Conservation (phyloP, 2,797 vertebrate genomes). For the Cuculus canorus region DNA sequence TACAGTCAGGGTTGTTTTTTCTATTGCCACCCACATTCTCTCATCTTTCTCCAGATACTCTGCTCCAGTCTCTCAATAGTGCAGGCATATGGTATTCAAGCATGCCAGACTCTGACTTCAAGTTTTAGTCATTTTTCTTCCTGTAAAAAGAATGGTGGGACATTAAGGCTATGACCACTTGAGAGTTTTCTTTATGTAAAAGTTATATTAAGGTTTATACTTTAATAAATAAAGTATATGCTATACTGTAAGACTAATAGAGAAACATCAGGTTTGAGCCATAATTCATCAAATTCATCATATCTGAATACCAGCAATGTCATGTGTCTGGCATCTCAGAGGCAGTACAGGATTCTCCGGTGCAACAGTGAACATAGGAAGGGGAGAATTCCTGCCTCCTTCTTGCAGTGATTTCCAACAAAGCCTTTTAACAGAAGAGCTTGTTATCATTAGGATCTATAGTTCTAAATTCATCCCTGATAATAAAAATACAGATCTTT, state of each 20-base stretch:
- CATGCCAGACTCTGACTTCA: conserved; percentile 69
- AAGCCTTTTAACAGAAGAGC: not conserved
- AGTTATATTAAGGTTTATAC: not conserved
- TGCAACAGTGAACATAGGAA: not conserved
- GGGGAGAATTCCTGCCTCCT: not conserved
- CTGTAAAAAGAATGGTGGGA: conserved; percentile 47
- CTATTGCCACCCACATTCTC: conserved; percentile 69
- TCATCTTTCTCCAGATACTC: conserved; percentile 71
- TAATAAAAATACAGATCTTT: not conserved
- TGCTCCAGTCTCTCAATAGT: conserved; percentile 63
- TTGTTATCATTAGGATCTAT: not conserved
- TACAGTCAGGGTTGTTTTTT: conserved; percentile 67
- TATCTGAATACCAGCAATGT: not conserved
- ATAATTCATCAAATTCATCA: not conserved
- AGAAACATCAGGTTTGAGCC: not conserved
- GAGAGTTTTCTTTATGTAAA: not conserved
- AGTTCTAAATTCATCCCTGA: not conserved
- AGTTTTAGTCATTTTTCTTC: conserved; percentile 64
- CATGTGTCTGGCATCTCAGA: not conserved
- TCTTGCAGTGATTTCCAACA: not conserved
- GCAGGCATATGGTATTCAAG: conserved; percentile 63
- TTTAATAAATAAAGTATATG: not conserved
- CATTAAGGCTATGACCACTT: conserved; percentile 15
- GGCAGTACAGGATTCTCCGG: not conserved
- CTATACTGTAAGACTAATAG: not conserved